Conservation (phyloP, 2,797 vertebrate species). For the Trematomus bernacchii region DNA sequence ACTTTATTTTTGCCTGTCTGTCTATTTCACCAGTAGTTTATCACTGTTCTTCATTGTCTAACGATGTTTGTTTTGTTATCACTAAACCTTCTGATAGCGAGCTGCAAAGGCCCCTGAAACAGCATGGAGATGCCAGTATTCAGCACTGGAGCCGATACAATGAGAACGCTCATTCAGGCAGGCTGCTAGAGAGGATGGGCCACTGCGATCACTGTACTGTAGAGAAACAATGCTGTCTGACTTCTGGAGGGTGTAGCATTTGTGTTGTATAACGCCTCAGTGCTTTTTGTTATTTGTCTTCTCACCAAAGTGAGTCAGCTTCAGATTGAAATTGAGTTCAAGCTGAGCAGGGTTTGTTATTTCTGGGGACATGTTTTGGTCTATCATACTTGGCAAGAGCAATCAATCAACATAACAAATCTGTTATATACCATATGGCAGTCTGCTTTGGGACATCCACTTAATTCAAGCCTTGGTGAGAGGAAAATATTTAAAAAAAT, state of each 20-base stretch:
- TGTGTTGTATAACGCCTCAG: slow-evolving; percentile 50
- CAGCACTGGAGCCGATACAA: slow-evolving; percentile 22
- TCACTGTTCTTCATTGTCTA: slow-evolving; percentile 48
- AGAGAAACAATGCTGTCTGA: slow-evolving; percentile 55
- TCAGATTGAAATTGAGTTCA: slow-evolving; percentile 51
- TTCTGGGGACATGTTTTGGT: slow-evolving; percentile 30
- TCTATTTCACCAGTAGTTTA: slow-evolving; percentile 32
- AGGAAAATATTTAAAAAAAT: background rate
- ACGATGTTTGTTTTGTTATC: slow-evolving; percentile 24
- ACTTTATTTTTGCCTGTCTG: slow-evolving; percentile 66
- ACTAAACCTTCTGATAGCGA: slow-evolving; percentile 72
- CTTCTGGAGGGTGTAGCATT: slow-evolving; percentile 63
- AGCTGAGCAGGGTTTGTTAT: slow-evolving; percentile 39
- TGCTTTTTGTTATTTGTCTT: slow-evolving; percentile 46
- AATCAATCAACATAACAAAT: slow-evolving; percentile 11
- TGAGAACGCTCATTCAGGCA: background rate
- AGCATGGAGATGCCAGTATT: slow-evolving; percentile 27
- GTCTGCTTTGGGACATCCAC: slow-evolving; percentile 12
- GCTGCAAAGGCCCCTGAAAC: slow-evolving; percentile 18
- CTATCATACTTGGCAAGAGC: background rate
- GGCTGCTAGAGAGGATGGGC: slow-evolving; percentile 33
- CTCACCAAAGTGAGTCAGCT: slow-evolving; percentile 38
- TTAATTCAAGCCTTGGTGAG: background rate
- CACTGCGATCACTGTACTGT: slow-evolving; percentile 35
- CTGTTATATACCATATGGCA: background rate